Evolutionary conservation across 2,888 invertebrate species (phyloP).

Genomic region (Automeris io): DNA sequence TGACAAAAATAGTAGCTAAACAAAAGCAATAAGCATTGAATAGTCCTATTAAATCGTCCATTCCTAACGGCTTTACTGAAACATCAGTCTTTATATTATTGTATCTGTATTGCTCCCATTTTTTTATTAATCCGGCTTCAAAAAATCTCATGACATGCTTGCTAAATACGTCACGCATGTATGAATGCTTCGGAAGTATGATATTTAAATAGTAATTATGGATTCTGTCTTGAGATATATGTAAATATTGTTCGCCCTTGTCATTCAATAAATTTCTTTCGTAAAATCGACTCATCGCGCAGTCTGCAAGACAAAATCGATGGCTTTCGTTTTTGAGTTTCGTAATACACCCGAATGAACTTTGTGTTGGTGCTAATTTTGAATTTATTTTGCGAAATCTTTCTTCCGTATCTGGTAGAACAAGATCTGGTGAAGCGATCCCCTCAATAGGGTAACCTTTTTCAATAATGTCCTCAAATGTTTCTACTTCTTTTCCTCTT

Average conservation of each 20-base stretch:
- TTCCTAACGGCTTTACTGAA: slow-evolving; percentile 38
- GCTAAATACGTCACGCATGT: slow-evolving; percentile 42
- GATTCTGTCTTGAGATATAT: slow-evolving; percentile 54
- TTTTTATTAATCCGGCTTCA: slow-evolving; percentile 58
- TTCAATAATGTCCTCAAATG: slow-evolving; percentile 58
- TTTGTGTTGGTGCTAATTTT: slow-evolving; percentile 36
- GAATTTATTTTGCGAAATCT: slow-evolving; percentile 45
- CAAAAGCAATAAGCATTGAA: slow-evolving; percentile 40
- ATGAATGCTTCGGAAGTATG: slow-evolving; percentile 47
- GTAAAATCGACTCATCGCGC: slow-evolving; percentile 51
- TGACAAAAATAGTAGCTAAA: slow-evolving; percentile 24
- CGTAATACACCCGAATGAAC: slow-evolving; percentile 43
- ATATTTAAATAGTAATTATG: slow-evolving; percentile 58
- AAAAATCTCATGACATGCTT: slow-evolving; percentile 42
- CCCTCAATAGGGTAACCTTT: slow-evolving; percentile 60
- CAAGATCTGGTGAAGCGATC: slow-evolving; percentile 57
- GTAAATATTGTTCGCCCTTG: slow-evolving; percentile 58
- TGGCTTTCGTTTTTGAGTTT: slow-evolving; percentile 41
- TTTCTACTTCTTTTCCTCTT: slow-evolving; percentile 59
- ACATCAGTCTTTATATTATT: slow-evolving; percentile 52
- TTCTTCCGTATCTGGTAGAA: slow-evolving; percentile 56
- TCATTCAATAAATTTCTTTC: slow-evolving; percentile 47
- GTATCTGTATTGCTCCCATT: slow-evolving; percentile 63
- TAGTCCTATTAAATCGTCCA: slow-evolving; percentile 47
- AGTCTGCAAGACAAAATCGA: slow-evolving; percentile 62